A percentile compares a stretch with the other conserved stretches of the same genome.
Conservation (phyloP, 2,888 invertebrate species). For the Bimastos eiseni region DNA sequence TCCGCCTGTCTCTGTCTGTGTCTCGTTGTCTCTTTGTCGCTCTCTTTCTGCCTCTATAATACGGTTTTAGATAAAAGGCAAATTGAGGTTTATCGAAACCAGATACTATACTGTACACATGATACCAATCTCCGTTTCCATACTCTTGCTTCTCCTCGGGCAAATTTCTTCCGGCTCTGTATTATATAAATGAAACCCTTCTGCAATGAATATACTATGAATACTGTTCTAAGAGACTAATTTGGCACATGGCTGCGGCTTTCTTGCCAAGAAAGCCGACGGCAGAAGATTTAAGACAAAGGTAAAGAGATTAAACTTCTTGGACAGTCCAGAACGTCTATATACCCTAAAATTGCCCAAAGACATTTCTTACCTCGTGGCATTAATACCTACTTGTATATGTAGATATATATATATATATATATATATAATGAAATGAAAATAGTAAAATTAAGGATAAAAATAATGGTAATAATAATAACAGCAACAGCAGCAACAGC, state of each 20-base stretch:
- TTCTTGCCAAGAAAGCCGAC: not conserved
- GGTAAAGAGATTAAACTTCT: not conserved
- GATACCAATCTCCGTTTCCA: not conserved
- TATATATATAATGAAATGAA: not conserved
- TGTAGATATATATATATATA: no score
- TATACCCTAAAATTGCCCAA: not conserved
- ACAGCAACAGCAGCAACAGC: no score
- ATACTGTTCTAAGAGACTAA: not conserved
- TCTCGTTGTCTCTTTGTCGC: not conserved
- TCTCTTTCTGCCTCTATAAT: not conserved
- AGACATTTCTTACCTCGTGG: not conserved
- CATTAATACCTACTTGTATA: not conserved
- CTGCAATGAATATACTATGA: not conserved
- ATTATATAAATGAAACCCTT: not conserved
- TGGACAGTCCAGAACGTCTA: not conserved
- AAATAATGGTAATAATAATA: no score
- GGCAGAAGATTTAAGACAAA: not conserved
- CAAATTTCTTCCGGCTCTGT: not conserved
- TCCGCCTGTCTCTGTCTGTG: not conserved
- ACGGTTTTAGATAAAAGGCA: not conserved
- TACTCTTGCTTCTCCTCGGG: not conserved
- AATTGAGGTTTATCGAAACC: not conserved
- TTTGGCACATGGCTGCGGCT: not conserved
- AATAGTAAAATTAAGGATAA: not conserved
- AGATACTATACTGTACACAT: not conserved